Conservation (phyloP, 2,888 invertebrate genomes). For the Anagyrus pseudococci region DNA sequence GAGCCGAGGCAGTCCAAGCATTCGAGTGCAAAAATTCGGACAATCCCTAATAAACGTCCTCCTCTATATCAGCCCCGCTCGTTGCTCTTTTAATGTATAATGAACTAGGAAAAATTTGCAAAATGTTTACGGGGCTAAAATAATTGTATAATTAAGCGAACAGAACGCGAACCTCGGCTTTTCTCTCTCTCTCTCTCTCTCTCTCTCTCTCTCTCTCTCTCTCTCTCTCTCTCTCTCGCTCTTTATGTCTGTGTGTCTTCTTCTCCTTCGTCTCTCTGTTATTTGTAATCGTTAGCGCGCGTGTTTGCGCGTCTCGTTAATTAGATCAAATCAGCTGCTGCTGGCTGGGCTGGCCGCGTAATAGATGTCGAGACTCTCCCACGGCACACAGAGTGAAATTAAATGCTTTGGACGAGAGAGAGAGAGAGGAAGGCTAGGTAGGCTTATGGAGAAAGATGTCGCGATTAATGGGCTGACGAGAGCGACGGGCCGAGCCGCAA, state of each 20-base stretch:
- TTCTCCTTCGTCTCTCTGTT: neutral
- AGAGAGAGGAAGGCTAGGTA: too few relatives aligned
- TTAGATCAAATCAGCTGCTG: conserved; percentile 33
- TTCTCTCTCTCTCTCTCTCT: neutral
- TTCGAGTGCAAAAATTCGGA: too few relatives aligned
- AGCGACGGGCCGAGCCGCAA: too few relatives aligned
- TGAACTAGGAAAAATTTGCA: too few relatives aligned
- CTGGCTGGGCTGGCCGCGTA: conserved; percentile 13
- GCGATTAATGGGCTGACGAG: too few relatives aligned
- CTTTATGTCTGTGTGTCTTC: neutral
- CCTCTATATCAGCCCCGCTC: too few relatives aligned
- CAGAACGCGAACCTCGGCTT: conserved; percentile 15
- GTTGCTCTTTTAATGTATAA: too few relatives aligned
- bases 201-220: neutral
- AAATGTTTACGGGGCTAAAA: too few relatives aligned
- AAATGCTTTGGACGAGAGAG: neutral
- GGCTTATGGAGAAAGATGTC: too few relatives aligned
- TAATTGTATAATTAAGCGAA: conserved; percentile 26
- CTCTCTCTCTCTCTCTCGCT: neutral
- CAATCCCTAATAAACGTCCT: neutral
- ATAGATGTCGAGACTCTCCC: neutral
- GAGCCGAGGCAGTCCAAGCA: too few relatives aligned
- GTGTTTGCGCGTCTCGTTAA: conserved; percentile 24
- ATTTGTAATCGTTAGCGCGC: conserved; percentile 31
- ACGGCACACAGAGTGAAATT: neutral